A percentile compares a stretch with the other conserved stretches of the same genome.
Conservation (phyloP, 2,113 vertebrate genomes). For the Scatophagus argus region DNA sequence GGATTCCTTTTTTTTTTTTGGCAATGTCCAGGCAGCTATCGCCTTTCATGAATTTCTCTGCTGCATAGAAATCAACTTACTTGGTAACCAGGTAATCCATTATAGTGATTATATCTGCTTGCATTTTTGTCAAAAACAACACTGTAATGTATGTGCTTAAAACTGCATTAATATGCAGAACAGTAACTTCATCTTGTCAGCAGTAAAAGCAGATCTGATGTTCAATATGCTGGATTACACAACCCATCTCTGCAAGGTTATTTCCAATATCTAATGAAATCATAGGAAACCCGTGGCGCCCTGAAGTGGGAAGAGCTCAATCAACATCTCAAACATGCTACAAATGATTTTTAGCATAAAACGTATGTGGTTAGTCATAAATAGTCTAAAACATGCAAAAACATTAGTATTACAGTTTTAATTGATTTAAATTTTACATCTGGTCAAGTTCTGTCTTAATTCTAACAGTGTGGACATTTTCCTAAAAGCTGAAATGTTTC, state of each 20-base stretch:
- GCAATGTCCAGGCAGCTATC: not conserved
- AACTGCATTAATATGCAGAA: not conserved
- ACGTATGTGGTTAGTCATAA: not conserved
- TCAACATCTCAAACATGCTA: not conserved
- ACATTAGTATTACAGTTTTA: slow-evolving; percentile 16
- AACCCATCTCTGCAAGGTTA: not conserved
- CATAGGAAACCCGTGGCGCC: not conserved
- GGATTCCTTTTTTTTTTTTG: not conserved
- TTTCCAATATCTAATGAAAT: not conserved
- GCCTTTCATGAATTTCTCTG: not conserved
- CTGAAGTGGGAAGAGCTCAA: not conserved
- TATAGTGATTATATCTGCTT: not conserved
- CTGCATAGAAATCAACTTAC: not conserved
- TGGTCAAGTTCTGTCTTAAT: not conserved
- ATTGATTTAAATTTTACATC: not conserved
- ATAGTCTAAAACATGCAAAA: slow-evolving; percentile 15
- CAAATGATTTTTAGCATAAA: not conserved
- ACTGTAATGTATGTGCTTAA: not conserved
- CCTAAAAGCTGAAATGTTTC: not conserved
- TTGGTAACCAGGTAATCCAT: not conserved
- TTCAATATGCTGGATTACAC: not conserved
- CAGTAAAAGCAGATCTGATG: not conserved
- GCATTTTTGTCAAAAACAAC: not conserved
- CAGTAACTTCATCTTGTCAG: not conserved
- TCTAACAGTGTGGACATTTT: not conserved